Percentiles rank a stretch among this genome's conserved stretches.
phyloP scores from a whole-genome alignment of 2,113 vertebrate species.

The Apistogramma diplotaenia region DNA sequence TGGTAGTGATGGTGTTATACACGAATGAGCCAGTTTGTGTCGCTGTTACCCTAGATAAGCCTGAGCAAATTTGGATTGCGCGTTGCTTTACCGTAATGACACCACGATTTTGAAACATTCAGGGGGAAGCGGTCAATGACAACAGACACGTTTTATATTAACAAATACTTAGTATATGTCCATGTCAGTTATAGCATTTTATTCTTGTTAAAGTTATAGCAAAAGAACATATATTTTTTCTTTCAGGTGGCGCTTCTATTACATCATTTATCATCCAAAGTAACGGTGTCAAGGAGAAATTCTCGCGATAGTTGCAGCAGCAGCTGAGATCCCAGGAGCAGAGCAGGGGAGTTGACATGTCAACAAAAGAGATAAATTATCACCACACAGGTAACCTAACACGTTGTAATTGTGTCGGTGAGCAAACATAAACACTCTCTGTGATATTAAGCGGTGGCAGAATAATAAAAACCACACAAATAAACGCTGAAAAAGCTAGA shows the following conservation, averaged over 20 bases:
- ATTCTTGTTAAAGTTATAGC: fast-evolving
- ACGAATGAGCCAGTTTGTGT: conserved; percentile 9
- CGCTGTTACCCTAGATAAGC: conserved; percentile 17
- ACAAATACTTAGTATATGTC: too few relatives aligned
- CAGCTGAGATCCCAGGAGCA: conserved; percentile 33
- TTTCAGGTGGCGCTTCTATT: conserved; percentile 20
- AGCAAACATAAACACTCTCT: neutral
- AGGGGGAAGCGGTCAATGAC: neutral
- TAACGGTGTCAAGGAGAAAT: neutral
- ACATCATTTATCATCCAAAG: conserved; percentile 3
- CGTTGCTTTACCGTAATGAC: conserved; percentile 38
- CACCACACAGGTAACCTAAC: conserved; percentile 63
- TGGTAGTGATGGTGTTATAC: neutral
- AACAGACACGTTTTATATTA: neutral
- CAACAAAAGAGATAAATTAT: conserved; percentile 61
- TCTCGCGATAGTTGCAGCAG: conserved; percentile 64
- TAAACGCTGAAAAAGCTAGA: neutral
- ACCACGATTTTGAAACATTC: neutral
- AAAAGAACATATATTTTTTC: neutral
- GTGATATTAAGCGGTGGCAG: neutral
- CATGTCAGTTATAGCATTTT: neutral
- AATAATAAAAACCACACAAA: neutral
- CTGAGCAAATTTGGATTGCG: neutral
- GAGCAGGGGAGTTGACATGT: conserved; percentile 57
- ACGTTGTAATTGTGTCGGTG: neutral